Conservation (phyloP, 2,888 invertebrate genomes). For the Pediacus dermestoides region DNA sequence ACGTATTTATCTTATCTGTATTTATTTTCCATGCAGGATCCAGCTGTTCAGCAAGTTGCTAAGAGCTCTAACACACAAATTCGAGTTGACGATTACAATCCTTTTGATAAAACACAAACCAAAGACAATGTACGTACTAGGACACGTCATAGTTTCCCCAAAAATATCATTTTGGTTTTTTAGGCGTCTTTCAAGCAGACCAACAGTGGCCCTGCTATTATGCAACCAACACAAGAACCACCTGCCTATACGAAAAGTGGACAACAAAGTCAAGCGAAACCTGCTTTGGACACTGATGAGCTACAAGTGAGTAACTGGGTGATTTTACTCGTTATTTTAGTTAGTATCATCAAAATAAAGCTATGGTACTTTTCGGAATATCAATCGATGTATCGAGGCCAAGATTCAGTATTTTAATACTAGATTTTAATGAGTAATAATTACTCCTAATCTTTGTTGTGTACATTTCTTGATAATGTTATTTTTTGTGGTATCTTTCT, state of each 20-base stretch:
- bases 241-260: constrained; percentile 64
- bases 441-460: too few relatives aligned
- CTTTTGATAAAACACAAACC: constrained; percentile 86
- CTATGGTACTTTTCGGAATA: too few relatives aligned
- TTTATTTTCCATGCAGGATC: constrained; percentile 68
- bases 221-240: constrained; percentile 73
- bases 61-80: constrained; percentile 67
- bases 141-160: background rate
- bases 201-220: constrained; percentile 70
- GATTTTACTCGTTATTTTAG: too few relatives aligned
- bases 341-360: too few relatives aligned
- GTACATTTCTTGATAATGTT: background rate
- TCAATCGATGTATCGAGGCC: too few relatives aligned
- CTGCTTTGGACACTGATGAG: constrained; percentile 65
- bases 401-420: too few relatives aligned
- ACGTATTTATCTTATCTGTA: background rate
- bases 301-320: constrained; percentile 60
- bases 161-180: background rate
- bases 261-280: constrained; percentile 54
- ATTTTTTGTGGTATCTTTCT: too few relatives aligned
- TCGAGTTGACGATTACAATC: constrained; percentile 92
- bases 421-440: too few relatives aligned
- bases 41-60: constrained; percentile 88
- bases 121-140: too few relatives aligned
- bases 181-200: constrained; percentile 36